Conservation (phyloP, 2,797 vertebrate species). For the Myoxocephalus aenaeus region DNA sequence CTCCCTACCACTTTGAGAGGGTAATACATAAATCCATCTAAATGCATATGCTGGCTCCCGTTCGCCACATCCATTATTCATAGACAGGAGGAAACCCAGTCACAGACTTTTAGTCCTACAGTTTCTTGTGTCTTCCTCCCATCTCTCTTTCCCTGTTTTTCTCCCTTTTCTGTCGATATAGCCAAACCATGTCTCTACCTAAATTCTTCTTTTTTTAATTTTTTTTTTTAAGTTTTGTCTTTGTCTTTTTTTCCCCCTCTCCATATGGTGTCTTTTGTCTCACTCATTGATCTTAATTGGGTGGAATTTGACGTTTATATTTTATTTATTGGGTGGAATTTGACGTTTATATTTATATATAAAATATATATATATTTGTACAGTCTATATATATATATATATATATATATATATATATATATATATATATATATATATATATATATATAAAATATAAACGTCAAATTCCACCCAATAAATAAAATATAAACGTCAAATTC, state of each 20-base stretch:
- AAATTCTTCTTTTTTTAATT: constrained; percentile 34
- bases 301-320: neutral
- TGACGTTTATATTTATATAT: neutral
- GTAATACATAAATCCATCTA: constrained; percentile 71
- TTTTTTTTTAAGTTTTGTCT: constrained; percentile 49
- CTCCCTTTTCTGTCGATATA: constrained; percentile 10
- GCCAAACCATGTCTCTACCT: constrained; percentile 27
- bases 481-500: constrained; percentile 2
- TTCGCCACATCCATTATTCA: constrained; percentile 75
- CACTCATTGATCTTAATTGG: constrained; percentile 25
- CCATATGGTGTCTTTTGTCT: neutral
- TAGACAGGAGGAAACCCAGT: constrained; percentile 61
- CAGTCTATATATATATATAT: neutral
- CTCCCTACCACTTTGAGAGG: constrained; percentile 51
- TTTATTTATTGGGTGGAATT: constrained; percentile 4
- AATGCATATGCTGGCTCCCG: constrained; percentile 72
- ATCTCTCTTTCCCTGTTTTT: neutral
- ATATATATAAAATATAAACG: neutral
- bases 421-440: no score
- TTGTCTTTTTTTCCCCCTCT: constrained; percentile 1
- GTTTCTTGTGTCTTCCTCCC: constrained; percentile 38
- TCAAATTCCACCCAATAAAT: constrained; percentile 6
- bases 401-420: no score
- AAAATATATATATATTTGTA: no score
- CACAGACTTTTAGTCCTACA: constrained; percentile 52